These are phyloP conservation scores for Pseudomugil gertrudae DNA, from an alignment of 2,797 vertebrate genomes.

Conservation along the genomic window DNA sequence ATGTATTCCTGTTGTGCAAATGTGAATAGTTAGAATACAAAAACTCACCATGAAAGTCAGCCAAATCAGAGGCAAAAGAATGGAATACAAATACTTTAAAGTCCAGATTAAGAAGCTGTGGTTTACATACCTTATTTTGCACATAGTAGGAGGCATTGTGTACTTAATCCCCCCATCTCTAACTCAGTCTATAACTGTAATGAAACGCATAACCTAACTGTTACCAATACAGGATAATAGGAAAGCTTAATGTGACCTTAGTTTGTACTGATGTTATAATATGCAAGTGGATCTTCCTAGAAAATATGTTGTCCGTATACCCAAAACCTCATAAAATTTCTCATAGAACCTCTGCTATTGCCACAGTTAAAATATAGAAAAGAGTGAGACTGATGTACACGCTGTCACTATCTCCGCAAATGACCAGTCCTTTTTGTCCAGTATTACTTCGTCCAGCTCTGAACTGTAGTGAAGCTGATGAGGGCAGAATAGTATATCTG, in stretches of 20 bases:
- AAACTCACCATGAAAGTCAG: not conserved
- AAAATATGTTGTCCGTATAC: not conserved
- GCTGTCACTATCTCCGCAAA: constrained; percentile 10
- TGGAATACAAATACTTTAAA: not conserved
- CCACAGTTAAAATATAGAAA: constrained; percentile 13
- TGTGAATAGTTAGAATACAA: constrained; percentile 16
- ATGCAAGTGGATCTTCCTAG: not conserved
- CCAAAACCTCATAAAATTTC: not conserved
- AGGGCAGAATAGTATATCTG: constrained; percentile 71
- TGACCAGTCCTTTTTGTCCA: constrained; percentile 6
- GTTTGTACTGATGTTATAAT: not conserved
- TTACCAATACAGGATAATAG: constrained; percentile 2
- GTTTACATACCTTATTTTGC: not conserved
- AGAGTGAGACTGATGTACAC: not conserved
- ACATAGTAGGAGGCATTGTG: too few species aligned
- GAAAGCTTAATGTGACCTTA: not conserved
- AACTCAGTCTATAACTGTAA: not conserved
- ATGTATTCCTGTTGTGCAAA: constrained; percentile 13
- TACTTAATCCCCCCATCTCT: not conserved
- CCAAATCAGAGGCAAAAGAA: not conserved
- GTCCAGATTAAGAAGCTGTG: not conserved
- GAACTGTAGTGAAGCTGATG: constrained; percentile 65
- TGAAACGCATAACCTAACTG: not conserved
- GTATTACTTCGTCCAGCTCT: constrained; percentile 40
- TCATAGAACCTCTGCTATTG: constrained; percentile 1